These are phyloP conservation scores for Dinoponera quadriceps DNA, from an alignment of 1,140 invertebrate species.

Conservation along the genomic window DNA sequence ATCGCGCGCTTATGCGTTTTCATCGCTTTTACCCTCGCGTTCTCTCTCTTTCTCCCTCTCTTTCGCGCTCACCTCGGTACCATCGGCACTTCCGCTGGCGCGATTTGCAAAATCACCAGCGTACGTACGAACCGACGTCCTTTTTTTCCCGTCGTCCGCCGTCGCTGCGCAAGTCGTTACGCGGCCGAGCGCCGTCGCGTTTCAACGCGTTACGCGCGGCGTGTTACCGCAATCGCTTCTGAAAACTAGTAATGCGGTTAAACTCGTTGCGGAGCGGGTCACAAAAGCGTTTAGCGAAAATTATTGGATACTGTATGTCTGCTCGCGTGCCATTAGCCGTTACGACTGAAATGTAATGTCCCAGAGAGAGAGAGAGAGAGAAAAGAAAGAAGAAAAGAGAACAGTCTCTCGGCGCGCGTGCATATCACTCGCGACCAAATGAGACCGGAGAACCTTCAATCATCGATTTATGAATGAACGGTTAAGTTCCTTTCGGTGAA, in stretches of 20 bases:
- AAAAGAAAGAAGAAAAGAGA: constrained; percentile 41
- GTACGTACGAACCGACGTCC: too few relatives aligned
- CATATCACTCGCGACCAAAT: constrained; percentile 66
- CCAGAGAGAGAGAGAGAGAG: too few relatives aligned
- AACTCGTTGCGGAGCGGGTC: constrained; percentile 1
- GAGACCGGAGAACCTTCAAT: constrained; percentile 73
- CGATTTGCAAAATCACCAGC: too few relatives aligned
- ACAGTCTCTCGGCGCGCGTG: constrained; percentile 15
- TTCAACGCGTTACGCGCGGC: neutral
- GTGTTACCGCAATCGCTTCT: constrained; percentile 31
- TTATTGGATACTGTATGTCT: constrained; percentile 19
- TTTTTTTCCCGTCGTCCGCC: too few relatives aligned
- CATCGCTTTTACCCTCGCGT: constrained; percentile 59
- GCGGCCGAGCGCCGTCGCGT: constrained; percentile 2
- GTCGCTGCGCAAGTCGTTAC: neutral
- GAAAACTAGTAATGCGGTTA: constrained; percentile 28
- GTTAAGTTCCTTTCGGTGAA: constrained; percentile 78
- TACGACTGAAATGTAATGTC: constrained; percentile 25
- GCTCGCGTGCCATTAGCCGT: neutral
- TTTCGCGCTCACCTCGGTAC: constrained; percentile 14
- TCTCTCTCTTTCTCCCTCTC: constrained; percentile 8
- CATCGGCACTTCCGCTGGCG: neutral
- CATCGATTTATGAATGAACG: constrained; percentile 84
- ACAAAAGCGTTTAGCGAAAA: constrained; percentile 31
- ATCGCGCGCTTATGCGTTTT: constrained; percentile 67